Percentiles rank a stretch among this genome's conserved stretches.
These are phyloP conservation scores for Lasioglossum lativentre DNA, from an alignment of 2,888 invertebrate species.

Conservation along the genomic window DNA sequence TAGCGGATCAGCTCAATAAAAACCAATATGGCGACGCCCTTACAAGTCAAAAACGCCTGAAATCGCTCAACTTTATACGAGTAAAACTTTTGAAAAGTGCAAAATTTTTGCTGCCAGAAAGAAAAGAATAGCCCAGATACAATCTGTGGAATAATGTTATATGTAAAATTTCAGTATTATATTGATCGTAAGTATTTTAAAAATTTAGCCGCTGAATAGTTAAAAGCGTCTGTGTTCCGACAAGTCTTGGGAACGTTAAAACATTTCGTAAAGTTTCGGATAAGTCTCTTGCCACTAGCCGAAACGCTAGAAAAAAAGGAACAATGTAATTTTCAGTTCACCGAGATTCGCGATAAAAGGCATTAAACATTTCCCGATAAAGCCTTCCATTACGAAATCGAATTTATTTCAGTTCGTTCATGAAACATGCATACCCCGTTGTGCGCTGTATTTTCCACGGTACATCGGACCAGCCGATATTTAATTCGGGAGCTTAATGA, in stretches of 20 bases:
- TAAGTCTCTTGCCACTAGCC: no score
- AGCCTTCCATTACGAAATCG: conserved; percentile 16
- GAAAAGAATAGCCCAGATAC: no score
- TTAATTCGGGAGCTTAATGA: conserved; percentile 26
- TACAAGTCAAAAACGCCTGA: no score
- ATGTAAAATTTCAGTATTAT: neutral
- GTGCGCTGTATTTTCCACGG: conserved; percentile 18
- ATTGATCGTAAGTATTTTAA: neutral
- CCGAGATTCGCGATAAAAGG: neutral
- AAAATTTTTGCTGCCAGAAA: no score
- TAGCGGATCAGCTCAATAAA: no score
- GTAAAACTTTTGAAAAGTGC: no score
- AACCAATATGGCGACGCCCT: no score
- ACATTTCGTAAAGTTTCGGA: neutral
- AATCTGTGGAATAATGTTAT: no score
- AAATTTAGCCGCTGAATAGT: neutral
- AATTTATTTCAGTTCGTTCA: conserved; percentile 28
- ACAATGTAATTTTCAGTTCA: neutral
- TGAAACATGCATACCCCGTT: conserved; percentile 4
- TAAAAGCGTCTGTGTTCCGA: neutral
- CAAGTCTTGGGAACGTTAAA: neutral
- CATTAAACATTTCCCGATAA: conserved; percentile 7
- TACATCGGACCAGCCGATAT: conserved; percentile 8
- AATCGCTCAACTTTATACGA: no score
- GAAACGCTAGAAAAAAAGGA: neutral